Evolutionary conservation across 2,797 vertebrate species (phyloP).

Genomic region (Simalia tracyae): DNA sequence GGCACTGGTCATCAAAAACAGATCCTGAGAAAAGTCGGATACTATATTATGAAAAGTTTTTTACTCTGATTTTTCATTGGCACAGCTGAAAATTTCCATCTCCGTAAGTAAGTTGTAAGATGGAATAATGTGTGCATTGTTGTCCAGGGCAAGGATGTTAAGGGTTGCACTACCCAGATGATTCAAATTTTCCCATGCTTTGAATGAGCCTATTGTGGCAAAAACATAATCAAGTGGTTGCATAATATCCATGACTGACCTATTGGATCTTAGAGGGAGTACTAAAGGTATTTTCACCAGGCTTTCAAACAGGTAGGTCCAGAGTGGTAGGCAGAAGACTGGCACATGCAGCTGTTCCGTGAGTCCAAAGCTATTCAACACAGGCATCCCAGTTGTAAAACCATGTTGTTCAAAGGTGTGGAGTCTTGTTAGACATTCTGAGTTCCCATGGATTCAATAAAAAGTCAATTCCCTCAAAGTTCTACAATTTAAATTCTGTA

Average conservation of each 20-base stretch:
- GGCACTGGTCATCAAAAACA: not conserved
- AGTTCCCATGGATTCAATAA: not conserved
- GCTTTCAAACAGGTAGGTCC: not conserved
- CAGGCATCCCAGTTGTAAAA: not conserved
- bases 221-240: not conserved
- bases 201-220: too few species aligned
- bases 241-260: not conserved
- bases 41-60: not conserved
- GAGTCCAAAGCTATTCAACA: not conserved
- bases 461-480: not conserved
- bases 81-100: not conserved
- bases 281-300: not conserved
- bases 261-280: not conserved
- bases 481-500: not conserved
- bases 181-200: not conserved
- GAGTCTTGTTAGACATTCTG: not conserved
- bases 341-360: not conserved
- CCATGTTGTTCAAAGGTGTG: not conserved
- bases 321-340: not conserved
- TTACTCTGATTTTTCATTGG: not conserved
- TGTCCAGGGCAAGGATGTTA: not conserved
- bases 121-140: too few species aligned
- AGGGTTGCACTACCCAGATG: not conserved
- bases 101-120: not conserved
- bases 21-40: not conserved